Evolutionary conservation across 2,888 invertebrate species (phyloP).

Genomic region (Epirrita christyi): DNA sequence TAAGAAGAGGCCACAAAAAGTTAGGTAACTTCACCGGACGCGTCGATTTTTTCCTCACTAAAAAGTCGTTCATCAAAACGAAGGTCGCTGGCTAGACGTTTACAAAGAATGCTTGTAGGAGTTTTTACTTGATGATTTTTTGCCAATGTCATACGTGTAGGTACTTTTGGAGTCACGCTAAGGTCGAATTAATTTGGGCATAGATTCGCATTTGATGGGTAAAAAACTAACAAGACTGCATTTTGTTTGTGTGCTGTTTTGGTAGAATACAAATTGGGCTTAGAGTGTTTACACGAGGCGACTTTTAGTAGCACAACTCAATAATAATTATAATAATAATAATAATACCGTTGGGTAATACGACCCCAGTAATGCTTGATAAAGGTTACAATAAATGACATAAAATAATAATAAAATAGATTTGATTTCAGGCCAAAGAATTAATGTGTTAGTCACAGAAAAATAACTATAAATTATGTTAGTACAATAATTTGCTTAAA

Average conservation of each 20-base stretch:
- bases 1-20: slow-evolving; percentile 76
- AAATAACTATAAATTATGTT: too few relatives aligned
- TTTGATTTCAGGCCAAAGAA: too few relatives aligned
- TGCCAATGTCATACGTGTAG: slow-evolving; percentile 78
- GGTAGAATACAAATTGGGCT: neutral
- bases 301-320: neutral
- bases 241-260: slow-evolving; percentile 5
- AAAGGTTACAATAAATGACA: too few relatives aligned
- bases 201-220: slow-evolving; percentile 58
- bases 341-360: too few relatives aligned
- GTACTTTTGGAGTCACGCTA: slow-evolving; percentile 70
- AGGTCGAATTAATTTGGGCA: slow-evolving; percentile 71
- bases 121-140: slow-evolving; percentile 75
- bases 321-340: too few relatives aligned
- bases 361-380: too few relatives aligned
- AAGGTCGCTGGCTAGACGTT: slow-evolving; percentile 79
- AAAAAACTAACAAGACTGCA: slow-evolving; percentile 45
- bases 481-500: too few relatives aligned
- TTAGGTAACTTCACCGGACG: slow-evolving; percentile 82
- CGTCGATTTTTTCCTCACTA: slow-evolving; percentile 66
- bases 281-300: neutral
- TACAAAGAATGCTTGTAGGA: slow-evolving; percentile 79
- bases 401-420: too few relatives aligned
- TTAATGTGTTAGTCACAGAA: too few relatives aligned
- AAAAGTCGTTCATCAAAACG: slow-evolving; percentile 79